These are phyloP conservation scores for Danio albolineatus DNA, from an alignment of 2,797 vertebrate species.

Conservation along the genomic window DNA sequence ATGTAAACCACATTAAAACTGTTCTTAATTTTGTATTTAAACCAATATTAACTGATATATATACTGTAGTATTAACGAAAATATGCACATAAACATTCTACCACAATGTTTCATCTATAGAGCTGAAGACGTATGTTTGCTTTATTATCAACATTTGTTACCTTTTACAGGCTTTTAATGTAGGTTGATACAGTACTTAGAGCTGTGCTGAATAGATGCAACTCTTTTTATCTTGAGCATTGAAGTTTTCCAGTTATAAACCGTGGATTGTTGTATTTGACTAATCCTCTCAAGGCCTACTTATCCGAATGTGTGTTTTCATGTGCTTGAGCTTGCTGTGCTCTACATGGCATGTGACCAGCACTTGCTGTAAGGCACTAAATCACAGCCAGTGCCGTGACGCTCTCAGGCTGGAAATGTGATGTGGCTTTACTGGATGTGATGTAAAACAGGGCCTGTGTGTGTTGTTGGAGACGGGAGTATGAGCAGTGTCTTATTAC, in stretches of 20 bases:
- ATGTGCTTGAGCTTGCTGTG: constrained; percentile 3
- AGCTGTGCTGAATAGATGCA: neutral
- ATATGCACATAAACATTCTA: neutral
- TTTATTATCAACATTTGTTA: constrained; percentile 5
- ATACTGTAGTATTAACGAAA: too few relatives aligned
- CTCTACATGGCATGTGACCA: neutral
- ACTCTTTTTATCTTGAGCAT: constrained; percentile 5
- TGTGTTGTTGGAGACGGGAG: neutral
- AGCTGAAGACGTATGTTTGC: too few relatives aligned
- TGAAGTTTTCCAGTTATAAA: neutral
- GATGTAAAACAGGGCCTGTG: neutral
- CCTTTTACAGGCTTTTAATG: neutral
- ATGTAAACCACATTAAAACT: too few relatives aligned
- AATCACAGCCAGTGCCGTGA: constrained; percentile 52
- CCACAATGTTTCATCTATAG: neutral
- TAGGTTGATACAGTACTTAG: neutral
- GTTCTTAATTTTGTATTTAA: too few relatives aligned
- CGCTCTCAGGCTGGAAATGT: constrained; percentile 25
- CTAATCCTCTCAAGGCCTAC: constrained; percentile 11
- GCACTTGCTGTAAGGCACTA: constrained; percentile 28
- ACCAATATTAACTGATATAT: too few relatives aligned
- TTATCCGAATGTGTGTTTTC: constrained; percentile 4
- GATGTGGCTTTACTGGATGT: constrained; percentile 49
- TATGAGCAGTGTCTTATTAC: neutral
- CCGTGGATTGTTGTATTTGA: neutral